Conservation (phyloP, 2,113 vertebrate species). For the Origma solitaria region DNA sequence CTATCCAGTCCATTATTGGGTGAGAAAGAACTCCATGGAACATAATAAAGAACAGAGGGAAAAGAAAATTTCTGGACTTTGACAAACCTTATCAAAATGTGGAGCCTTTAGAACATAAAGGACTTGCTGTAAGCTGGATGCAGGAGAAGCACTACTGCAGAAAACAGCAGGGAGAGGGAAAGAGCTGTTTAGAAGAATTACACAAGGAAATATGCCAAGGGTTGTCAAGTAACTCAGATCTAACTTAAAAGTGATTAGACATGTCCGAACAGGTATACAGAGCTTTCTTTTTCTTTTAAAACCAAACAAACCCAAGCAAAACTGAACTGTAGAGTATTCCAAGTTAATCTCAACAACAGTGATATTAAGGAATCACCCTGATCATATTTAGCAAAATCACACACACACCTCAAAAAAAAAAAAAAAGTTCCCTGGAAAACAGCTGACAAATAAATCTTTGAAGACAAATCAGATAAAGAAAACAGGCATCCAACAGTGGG, state of each 20-base stretch:
- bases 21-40: neutral
- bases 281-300: neutral
- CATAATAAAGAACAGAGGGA: neutral
- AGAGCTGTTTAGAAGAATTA: neutral
- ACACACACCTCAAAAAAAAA: fast-evolving
- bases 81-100: neutral
- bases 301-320: neutral
- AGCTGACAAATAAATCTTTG: neutral
- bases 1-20: neutral
- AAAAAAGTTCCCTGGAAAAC: neutral
- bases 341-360: neutral
- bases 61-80: neutral
- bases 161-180: neutral
- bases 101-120: neutral
- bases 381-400: neutral
- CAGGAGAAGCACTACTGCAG: neutral
- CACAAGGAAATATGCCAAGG: neutral
- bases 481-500: neutral
- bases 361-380: neutral
- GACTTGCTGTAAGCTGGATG: neutral
- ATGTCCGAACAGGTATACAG: neutral
- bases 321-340: neutral
- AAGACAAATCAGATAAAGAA: neutral
- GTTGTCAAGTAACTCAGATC: constrained; percentile 1
- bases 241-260: neutral